Percentiles rank a stretch among this genome's conserved stretches.
Conservation (phyloP, 2,797 vertebrate species). For the Ptychadena robeensis region DNA sequence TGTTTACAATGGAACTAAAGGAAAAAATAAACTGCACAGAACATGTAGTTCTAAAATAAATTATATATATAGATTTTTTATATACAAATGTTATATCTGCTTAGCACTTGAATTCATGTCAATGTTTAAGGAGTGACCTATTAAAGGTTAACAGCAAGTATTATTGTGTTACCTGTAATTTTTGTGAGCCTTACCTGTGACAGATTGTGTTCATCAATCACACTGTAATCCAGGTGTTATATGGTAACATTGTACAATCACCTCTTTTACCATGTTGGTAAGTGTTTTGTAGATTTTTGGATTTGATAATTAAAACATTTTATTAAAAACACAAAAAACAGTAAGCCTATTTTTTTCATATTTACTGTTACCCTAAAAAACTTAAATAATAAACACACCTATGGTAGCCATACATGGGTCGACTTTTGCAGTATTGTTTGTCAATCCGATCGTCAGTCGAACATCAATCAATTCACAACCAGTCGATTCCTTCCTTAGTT, state of each 20-base stretch:
- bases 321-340: conserved; percentile 8
- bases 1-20: conserved; percentile 42
- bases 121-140: background rate
- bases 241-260: conserved; percentile 20
- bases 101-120: conserved; percentile 22
- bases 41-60: background rate
- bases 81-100: conserved; percentile 16
- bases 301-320: too few relatives aligned
- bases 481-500: too few relatives aligned
- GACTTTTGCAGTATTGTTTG: too few relatives aligned
- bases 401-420: too few relatives aligned
- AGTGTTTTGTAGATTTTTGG: conserved; percentile 9
- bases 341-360: background rate
- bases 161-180: conserved; percentile 16
- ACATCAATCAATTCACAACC: too few relatives aligned
- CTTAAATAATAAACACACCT: too few relatives aligned
- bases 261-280: conserved; percentile 49
- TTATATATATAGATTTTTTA: conserved; percentile 4
- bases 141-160: conserved; percentile 4
- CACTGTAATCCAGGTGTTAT: conserved; percentile 8
- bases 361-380: too few relatives aligned
- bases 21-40: conserved; percentile 13
- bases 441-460: too few relatives aligned
- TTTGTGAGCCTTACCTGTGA: conserved; percentile 16
- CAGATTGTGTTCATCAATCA: conserved; percentile 5